A percentile compares a stretch with the other conserved stretches of the same genome.
phyloP scores from a whole-genome alignment of 2,888 invertebrate genomes.

The Drosophila dives region DNA sequence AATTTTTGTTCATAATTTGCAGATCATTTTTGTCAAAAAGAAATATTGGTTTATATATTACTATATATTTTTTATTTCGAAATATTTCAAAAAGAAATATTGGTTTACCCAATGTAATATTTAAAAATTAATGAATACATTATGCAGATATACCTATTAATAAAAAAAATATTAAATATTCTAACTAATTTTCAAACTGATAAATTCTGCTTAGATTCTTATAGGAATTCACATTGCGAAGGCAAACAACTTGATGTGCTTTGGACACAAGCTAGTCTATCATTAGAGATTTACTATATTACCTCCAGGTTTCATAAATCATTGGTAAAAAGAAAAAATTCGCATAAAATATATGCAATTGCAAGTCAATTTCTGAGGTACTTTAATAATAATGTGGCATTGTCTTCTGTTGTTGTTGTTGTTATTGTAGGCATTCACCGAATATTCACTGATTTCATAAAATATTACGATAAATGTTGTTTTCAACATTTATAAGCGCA shows the following conservation, averaged over 20 bases:
- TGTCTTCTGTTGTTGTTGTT: constrained; percentile 41
- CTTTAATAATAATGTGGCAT: constrained; percentile 50
- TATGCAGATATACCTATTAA: not conserved
- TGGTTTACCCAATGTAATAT: rapidly evolving
- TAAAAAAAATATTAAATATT: not conserved
- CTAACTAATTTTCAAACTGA: not conserved
- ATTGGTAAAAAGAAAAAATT: constrained; percentile 10
- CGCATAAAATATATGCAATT: constrained; percentile 44
- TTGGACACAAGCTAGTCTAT: constrained; percentile 17
- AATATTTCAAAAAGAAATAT: not conserved
- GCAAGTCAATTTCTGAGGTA: constrained; percentile 55
- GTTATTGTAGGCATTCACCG: constrained; percentile 37
- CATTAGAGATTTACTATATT: constrained; percentile 29
- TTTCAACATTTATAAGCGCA: constrained; percentile 67
- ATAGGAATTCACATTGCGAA: constrained; percentile 16
- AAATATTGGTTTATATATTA: not conserved
- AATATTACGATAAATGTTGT: constrained; percentile 78
- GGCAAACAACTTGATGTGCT: not conserved
- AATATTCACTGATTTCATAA: constrained; percentile 77
- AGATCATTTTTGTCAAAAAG: not conserved
- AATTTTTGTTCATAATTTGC: not conserved
- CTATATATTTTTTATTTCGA: too few relatives aligned
- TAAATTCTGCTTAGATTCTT: not conserved
- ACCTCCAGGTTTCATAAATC: constrained; percentile 32
- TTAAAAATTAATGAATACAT: not conserved